A percentile compares a stretch with the other conserved stretches of the same genome.
These are phyloP conservation scores for Drosophila busckii DNA, from an alignment of 1,140 invertebrate species.

Conservation along the genomic window DNA sequence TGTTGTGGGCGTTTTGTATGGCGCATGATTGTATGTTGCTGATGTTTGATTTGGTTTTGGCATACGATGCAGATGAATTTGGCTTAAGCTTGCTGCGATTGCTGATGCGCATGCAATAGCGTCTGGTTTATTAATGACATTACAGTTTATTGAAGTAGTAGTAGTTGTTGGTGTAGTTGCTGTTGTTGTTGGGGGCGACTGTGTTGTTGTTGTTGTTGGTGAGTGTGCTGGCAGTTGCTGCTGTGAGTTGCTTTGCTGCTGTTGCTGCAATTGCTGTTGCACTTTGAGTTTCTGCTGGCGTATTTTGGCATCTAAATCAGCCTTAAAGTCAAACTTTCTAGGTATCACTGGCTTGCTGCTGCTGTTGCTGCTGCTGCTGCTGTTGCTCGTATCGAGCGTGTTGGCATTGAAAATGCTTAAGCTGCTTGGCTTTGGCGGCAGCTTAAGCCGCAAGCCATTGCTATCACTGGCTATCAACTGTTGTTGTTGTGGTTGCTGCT, in stretches of 20 bases:
- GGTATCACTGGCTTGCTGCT: constrained; percentile 49
- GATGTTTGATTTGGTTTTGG: constrained; percentile 38
- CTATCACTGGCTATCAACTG: constrained; percentile 23
- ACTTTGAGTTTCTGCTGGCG: constrained; percentile 69
- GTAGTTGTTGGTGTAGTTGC: constrained; percentile 24
- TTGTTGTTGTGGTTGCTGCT: constrained; percentile 21
- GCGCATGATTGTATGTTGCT: constrained; percentile 48
- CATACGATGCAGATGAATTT: constrained; percentile 64
- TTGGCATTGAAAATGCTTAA: constrained; percentile 66
- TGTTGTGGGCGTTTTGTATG: constrained; percentile 42
- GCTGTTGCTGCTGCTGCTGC: constrained; percentile 7
- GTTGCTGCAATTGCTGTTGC: constrained; percentile 58
- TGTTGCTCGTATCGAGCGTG: constrained; percentile 14
- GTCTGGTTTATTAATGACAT: constrained; percentile 65
- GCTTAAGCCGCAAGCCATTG: constrained; percentile 38
- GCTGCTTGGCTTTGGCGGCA: constrained; percentile 64
- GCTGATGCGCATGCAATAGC: constrained; percentile 52
- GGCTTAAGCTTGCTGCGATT: constrained; percentile 32
- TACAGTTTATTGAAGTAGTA: constrained; percentile 59
- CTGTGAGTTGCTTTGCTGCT: constrained; percentile 34
- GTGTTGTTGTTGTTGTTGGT: constrained; percentile 39
- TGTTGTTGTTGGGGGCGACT: constrained; percentile 49
- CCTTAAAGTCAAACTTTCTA: constrained; percentile 69
- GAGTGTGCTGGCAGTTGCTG: constrained; percentile 21
- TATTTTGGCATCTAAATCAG: constrained; percentile 73